These are phyloP conservation scores for Turritopsis rubra DNA, from an alignment of 30 jellyfish, hydroid and myxozoan species.

Conservation along the genomic window DNA sequence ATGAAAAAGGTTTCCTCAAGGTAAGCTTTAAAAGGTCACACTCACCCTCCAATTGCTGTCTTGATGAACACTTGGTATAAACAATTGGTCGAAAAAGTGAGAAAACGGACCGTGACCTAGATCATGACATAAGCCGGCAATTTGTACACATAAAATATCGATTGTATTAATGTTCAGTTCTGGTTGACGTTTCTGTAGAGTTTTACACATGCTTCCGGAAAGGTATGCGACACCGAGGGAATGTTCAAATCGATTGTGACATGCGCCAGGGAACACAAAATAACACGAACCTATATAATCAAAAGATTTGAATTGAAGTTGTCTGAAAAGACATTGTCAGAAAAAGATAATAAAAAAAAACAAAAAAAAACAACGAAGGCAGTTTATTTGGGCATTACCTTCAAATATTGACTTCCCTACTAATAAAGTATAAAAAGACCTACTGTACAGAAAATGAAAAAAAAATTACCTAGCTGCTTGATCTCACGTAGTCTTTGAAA, in stretches of 20 bases:
- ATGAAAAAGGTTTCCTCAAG: not conserved
- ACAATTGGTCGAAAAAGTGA: constrained; percentile 68
- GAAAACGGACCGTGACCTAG: constrained; percentile 97
- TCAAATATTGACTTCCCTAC: no score
- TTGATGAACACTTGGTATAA: constrained; percentile 45
- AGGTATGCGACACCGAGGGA: constrained; percentile 67
- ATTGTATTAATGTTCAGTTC: constrained; percentile 41
- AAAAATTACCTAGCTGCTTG: constrained; percentile 74
- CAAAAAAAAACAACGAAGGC: no score
- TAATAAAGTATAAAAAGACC: no score
- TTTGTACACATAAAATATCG: constrained; percentile 70
- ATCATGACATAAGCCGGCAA: constrained; percentile 97
- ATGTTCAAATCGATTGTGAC: constrained; percentile 89
- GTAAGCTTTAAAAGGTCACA: not conserved
- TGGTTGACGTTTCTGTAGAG: constrained; percentile 54
- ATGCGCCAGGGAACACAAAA: constrained; percentile 91
- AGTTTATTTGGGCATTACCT: no score
- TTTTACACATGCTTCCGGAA: constrained; percentile 62
- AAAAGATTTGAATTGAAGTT: not conserved
- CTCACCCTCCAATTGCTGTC: constrained; percentile 54
- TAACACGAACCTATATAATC: constrained; percentile 59
- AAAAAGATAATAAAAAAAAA: not conserved
- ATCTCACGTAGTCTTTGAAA: constrained; percentile 83
- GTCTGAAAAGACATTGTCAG: not conserved
- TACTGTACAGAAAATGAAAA: not conserved